Evolutionary conservation across 2,888 invertebrate genomes (phyloP), one percentile per base, ranked within the genome.

Genomic region (Phyto melanocephala): DNA sequence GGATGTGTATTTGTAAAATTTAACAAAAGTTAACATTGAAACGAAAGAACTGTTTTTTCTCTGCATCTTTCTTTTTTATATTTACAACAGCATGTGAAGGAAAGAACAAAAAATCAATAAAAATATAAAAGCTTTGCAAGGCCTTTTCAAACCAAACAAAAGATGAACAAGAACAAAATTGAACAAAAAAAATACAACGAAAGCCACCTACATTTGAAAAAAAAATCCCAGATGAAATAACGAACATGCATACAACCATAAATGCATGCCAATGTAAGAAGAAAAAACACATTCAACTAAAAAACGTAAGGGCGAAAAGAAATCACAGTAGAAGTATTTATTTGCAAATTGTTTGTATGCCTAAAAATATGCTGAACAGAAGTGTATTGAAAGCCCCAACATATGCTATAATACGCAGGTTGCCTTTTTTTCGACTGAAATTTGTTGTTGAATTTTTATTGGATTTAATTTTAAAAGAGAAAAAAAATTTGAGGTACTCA

Each of bases 401-500:
- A 74, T 74, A 74, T 80, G 79, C 67, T 67, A 42, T 58, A 60
- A 67, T 65, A 62, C 52, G 72, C 72, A 65, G 22, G 22, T 50
- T 60, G 20, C 20, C 3, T n/a, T 17, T 42, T 40, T 42, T 50
- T 13, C 28, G 20, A 28, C 28, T 5, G 6, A 28, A 3, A 5
- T 28, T 28, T 28, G 20, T 54, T 24, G 17, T 10, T 1, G 28
- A 72, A 62, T 11, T 47, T 56, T 35, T 22, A 58, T 15, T 58
- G 40, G 37, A 62, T 10, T 40, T 3, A 17, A 62, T 10, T 40
- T 3, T 13, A 5, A 54, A 40, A n/a, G 13, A 24, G 15, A 6
- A 13, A 56, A 2, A 28, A 42, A 28, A 22, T 37, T 6, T 20
- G 7, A 37, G 10, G 91, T 54, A 28, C 40, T n/a, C 92, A 95